phyloP scores from a whole-genome alignment of 2,888 invertebrate species.

The Nematopogon swammerdamellus region DNA sequence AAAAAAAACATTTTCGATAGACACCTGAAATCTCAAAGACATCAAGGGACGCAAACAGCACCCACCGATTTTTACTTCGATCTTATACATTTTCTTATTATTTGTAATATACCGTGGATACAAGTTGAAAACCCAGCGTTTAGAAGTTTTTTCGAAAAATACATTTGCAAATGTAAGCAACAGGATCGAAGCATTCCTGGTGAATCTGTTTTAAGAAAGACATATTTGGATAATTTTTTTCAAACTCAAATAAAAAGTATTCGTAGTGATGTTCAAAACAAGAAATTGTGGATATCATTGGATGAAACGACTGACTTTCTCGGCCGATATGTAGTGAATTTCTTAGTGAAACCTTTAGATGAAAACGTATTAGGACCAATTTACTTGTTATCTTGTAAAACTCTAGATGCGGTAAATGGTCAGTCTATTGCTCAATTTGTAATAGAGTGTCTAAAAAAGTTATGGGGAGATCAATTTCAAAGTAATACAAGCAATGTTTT shows the following conservation, averaged over 20 bases:
- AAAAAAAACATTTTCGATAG: slow-evolving; percentile 1
- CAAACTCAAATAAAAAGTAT: slow-evolving; percentile 1
- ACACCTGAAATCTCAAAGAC: neutral
- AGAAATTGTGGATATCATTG: slow-evolving; percentile 3
- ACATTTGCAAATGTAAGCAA: slow-evolving; percentile 4
- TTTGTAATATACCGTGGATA: too few species aligned
- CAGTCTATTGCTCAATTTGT: neutral
- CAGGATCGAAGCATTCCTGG: slow-evolving; percentile 1
- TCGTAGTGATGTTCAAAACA: neutral
- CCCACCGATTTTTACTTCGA: too few species aligned
- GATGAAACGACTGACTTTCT: slow-evolving; percentile 4
- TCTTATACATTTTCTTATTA: too few species aligned
- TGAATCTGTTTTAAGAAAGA: slow-evolving; percentile 2
- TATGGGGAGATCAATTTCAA: too few species aligned
- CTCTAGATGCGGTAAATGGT: slow-evolving; percentile 1
- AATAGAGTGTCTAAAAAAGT: too few species aligned
- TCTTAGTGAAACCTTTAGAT: slow-evolving; percentile 3
- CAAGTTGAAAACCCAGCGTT: too few species aligned
- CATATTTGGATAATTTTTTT: slow-evolving; percentile 3
- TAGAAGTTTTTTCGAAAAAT: neutral
- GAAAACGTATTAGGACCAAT: neutral
- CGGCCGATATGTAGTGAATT: slow-evolving; percentile 4
- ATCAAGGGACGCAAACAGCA: too few species aligned
- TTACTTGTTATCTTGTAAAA: slow-evolving; percentile 4
- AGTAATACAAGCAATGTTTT: slow-evolving; percentile 6